Percentiles rank a stretch among this genome's conserved stretches.
phyloP scores from a whole-genome alignment of 2,113 vertebrate species.

The Ochotona curzoniae region DNA sequence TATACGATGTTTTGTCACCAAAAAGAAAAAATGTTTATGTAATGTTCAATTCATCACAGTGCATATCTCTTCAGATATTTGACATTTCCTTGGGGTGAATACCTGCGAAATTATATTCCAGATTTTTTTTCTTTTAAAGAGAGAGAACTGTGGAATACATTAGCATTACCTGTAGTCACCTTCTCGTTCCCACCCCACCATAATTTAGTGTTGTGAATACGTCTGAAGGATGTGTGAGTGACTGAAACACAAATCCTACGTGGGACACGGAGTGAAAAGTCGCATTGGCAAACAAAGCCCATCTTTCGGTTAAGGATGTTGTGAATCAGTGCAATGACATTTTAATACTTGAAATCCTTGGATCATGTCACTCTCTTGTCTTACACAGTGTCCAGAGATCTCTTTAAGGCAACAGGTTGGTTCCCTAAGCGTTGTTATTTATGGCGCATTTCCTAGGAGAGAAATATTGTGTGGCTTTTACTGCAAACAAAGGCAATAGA shows the following conservation, averaged over 20 bases:
- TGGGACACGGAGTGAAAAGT: not conserved
- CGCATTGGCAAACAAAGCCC: conserved; percentile 5
- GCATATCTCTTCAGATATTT: no score
- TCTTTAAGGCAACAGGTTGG: not conserved
- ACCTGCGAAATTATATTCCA: no score
- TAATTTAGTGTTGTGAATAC: no score
- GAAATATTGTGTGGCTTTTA: conserved; percentile 41
- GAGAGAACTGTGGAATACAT: no score
- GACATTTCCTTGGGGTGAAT: no score
- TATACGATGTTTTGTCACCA: no score
- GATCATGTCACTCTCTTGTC: conserved; percentile 68
- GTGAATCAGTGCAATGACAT: conserved; percentile 25
- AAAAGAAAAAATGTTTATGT: no score
- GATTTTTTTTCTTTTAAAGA: no score
- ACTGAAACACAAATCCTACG: not conserved
- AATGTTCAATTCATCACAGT: no score
- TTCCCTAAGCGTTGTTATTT: conserved; percentile 66
- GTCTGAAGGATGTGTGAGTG: not conserved
- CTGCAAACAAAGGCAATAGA: conserved; percentile 54
- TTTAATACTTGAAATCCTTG: conserved; percentile 73
- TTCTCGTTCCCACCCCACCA: no score
- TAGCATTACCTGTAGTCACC: no score
- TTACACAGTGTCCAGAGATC: conserved; percentile 67
- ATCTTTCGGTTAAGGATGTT: conserved; percentile 48
- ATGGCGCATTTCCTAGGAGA: conserved; percentile 66